Evolutionary conservation across 1,140 invertebrate species (phyloP), one percentile per base, ranked within the genome.

Genomic region (Bombus turneri): DNA sequence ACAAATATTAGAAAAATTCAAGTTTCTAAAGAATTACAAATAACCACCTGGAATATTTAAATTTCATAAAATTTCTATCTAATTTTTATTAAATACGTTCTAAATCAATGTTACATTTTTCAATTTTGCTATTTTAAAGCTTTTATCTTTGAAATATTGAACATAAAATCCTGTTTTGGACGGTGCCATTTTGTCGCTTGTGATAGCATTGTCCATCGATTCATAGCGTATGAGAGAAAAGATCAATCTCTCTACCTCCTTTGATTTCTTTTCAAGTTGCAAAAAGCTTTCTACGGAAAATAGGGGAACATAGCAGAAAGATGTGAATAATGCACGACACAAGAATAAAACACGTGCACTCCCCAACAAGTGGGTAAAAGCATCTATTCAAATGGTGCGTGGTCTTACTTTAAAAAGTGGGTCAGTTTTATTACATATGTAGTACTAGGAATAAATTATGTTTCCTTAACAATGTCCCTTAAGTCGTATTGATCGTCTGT

Each of bases 381-480:
- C 84, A 84, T 72, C 85, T 87, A 92, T 90, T 93, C 87, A 91
- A 79, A 62, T 73, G 71, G 62, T 73, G 76, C 74, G 71, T 81
- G 83, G 73, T 83, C 88, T 80, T 90, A 72, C 89, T 89, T 92
- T 86, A 92, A 92, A 92, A 94, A 93, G 89, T 94, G 39, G 94
- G 92, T 94, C 93, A 93, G 92, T 91, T 93, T 93, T 92, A 94
- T 94, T 93, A 93, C 82, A 43, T 68, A 74, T 74, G n/a, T 47
- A 37, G 73, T 43, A n/a, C 64, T 18, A 53, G 18, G 18, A 74
- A 85, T 74, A 62, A 41, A 62, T 39, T 71, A 39, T 1, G 31
- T 25, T 76, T 47, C 43, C n/a, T 37, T 34, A 37, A 62, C 43
- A 75, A 69, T 39, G n/a, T 71, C 62, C n/a, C 43, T 66, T 75